Conservation (phyloP, 2,888 invertebrate species). For the Eristalis arbustorum region DNA sequence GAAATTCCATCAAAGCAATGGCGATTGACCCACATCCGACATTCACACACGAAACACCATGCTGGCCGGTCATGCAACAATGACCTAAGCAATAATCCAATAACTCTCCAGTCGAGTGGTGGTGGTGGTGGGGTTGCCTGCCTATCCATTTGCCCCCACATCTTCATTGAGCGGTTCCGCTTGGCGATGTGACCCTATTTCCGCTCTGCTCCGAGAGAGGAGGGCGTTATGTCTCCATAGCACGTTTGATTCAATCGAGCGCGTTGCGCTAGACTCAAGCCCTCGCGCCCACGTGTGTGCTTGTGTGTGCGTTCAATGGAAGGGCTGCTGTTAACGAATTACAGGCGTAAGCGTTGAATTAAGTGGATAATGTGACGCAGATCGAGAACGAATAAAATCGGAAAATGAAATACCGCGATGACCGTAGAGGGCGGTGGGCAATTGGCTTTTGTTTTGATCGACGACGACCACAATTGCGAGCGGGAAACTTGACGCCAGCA, state of each 20-base stretch:
- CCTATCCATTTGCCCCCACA: neutral
- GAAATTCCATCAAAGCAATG: neutral
- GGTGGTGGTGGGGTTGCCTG: neutral
- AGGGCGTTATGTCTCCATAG: neutral
- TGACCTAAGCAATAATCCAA: slow-evolving; percentile 62
- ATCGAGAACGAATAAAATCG: neutral
- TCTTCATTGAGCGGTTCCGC: slow-evolving; percentile 49
- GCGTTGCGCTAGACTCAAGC: neutral
- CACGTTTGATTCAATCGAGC: neutral
- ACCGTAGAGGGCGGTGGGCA: neutral
- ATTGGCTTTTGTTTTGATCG: slow-evolving; percentile 1
- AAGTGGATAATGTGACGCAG: slow-evolving; percentile 17
- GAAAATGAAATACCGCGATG: neutral
- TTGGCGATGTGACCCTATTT: slow-evolving; percentile 57
- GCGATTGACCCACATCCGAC: slow-evolving; percentile 56
- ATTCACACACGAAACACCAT: neutral
- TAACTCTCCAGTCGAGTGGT: slow-evolving; percentile 16
- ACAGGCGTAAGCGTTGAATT: neutral
- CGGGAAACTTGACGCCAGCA: slow-evolving; percentile 2
- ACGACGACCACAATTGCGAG: neutral
- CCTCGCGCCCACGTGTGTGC: too few relatives aligned
- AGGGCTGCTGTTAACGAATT: slow-evolving; percentile 4
- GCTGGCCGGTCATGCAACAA: slow-evolving; percentile 60
- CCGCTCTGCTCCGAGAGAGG: neutral
- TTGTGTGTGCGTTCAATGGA: neutral